phyloP scores from a whole-genome alignment of 2,113 vertebrate species.

The Puffinus mauretanicus region DNA sequence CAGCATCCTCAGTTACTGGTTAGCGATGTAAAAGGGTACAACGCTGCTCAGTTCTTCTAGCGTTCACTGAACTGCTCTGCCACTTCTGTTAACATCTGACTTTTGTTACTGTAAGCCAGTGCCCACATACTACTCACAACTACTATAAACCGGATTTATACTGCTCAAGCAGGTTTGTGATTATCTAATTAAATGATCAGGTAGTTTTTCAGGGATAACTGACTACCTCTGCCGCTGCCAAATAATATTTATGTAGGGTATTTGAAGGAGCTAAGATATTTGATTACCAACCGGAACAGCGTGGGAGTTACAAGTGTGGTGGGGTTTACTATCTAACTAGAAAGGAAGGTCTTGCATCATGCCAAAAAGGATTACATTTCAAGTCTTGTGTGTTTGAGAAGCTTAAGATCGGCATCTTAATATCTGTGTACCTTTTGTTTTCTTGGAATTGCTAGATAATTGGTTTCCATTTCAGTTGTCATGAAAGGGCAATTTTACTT shows the following conservation, averaged over 20 bases:
- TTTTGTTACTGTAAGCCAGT: background rate
- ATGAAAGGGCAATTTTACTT: conserved; percentile 5
- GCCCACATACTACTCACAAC: background rate
- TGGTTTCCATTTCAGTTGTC: conserved; percentile 36
- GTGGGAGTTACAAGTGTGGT: background rate
- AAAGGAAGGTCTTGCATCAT: background rate
- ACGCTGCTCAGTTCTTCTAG: background rate
- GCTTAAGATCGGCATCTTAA: conserved; percentile 31
- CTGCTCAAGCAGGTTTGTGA: background rate
- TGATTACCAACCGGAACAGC: background rate
- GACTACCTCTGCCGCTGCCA: background rate
- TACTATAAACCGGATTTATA: conserved; percentile 12
- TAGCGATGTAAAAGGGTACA: background rate
- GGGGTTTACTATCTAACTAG: background rate
- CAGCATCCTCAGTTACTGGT: background rate
- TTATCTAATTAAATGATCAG: background rate
- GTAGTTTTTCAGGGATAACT: background rate
- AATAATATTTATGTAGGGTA: background rate
- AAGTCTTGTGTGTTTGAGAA: conserved; percentile 21
- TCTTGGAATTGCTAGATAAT: conserved; percentile 27
- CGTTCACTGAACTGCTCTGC: background rate
- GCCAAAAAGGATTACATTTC: background rate
- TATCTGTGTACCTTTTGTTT: conserved; percentile 2
- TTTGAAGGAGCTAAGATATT: background rate
- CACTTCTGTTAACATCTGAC: background rate